A percentile compares a stretch with the other conserved stretches of the same genome.
phyloP scores from a whole-genome alignment of 2,797 vertebrate genomes.

The Hipposideros larvatus region DNA sequence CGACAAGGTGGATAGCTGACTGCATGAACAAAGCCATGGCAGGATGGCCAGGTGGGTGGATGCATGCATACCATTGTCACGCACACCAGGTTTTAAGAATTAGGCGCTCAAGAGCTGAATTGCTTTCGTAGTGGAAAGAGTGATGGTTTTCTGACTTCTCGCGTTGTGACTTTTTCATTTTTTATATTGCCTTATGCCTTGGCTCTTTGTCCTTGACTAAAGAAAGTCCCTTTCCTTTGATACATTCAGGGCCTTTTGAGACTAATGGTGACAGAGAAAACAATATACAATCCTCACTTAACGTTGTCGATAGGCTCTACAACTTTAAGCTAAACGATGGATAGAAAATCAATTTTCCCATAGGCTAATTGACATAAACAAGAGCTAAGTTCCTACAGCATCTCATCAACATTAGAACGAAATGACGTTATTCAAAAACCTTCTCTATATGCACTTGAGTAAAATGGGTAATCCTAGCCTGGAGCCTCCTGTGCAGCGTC shows the following conservation, averaged over 20 bases:
- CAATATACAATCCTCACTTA: neutral
- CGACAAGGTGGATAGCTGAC: neutral
- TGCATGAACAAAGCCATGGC: neutral
- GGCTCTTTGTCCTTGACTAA: conserved; percentile 66
- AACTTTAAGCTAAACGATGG: no score
- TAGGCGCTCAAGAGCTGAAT: neutral
- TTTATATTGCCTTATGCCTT: conserved; percentile 60
- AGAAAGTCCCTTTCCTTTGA: conserved; percentile 56
- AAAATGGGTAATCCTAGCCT: conserved; percentile 67
- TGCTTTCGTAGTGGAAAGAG: conserved; percentile 28
- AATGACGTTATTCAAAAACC: no score
- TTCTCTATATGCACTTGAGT: conserved; percentile 59
- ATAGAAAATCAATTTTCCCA: no score
- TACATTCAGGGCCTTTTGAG: conserved; percentile 73
- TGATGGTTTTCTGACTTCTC: conserved; percentile 66
- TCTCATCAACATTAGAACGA: no score
- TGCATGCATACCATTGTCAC: neutral
- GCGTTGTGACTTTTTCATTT: conserved; percentile 64
- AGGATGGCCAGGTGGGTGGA: neutral
- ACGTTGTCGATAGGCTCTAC: no score
- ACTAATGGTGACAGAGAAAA: conserved; percentile 78
- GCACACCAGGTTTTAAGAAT: neutral
- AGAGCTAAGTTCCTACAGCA: no score
- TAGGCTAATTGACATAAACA: no score
- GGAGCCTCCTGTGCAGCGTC: neutral